Base-by-base conservation (phyloP, 2,797 vertebrate species). In the Sphaeramia orbicularis region DNA sequence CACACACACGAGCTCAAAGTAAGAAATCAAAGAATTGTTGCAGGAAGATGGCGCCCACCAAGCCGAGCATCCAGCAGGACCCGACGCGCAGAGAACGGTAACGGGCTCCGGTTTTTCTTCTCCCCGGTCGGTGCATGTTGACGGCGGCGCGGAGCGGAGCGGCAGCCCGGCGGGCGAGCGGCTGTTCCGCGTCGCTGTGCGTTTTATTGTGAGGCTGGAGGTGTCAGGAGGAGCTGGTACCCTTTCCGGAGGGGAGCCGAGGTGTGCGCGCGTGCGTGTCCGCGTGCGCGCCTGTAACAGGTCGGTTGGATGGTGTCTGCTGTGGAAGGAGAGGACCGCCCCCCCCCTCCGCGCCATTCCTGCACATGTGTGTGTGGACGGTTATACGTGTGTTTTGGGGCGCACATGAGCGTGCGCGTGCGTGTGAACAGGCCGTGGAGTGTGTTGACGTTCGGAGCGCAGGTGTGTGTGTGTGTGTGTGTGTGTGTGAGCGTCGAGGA, bases 11-110 rank as follows among this genome's bases (percentile, higher is more conserved):
- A 73, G 66, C 71, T 81, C 90, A 94, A 92, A 94, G 93, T 93
- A 88, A 93, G 94, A 94, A 87, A 92, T 84, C 89, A 88, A 91
- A 92, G 92, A 94, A 95, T 93, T 84, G 83, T 85, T 94, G 93
- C 96, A 95, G 96, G 96, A 98, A 97, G 96, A 98, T 98, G 97
- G 97, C 96, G 96, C 97, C 97, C 95, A 98, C 96, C 95, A 98
- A 98, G 94, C 96, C 96, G 91, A 96, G 96, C 96, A 95, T 96
- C 93, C 96, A 96, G 95, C 96, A 97, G 94, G 97, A 98, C 95
- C 96, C 96, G 94, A 95, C 96, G 91, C 96, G 96, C 91, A 96
- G 95, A 96, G 96, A 97, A 97, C 96, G 96, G 97, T 59, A n/a
- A n/a, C n/a, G n/a, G n/a, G n/a, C n/a, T n/a, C n/a, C n/a, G n/a